Conservation (phyloP, 1,140 invertebrate species). For the Uloborus diversus region DNA sequence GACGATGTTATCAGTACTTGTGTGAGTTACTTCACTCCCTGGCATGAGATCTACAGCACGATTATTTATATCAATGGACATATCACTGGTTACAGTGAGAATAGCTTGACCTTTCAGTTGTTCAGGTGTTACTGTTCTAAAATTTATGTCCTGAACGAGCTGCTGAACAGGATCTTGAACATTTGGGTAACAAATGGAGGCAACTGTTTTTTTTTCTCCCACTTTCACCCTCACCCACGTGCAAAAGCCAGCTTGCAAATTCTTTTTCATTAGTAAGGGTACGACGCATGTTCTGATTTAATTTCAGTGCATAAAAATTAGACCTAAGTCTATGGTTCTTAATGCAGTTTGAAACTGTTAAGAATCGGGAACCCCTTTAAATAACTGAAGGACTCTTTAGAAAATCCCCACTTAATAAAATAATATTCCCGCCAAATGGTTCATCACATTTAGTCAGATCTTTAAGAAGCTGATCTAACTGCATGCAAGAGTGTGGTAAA, state of each 20-base stretch:
- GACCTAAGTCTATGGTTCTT: neutral
- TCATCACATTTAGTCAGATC: neutral
- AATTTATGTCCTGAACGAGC: neutral
- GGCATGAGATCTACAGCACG: neutral
- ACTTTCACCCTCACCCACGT: neutral
- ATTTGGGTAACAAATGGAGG: neutral
- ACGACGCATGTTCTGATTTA: neutral
- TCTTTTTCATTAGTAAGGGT: no score
- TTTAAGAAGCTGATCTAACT: neutral
- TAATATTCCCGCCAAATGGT: no score
- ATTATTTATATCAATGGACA: neutral
- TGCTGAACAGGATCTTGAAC: neutral
- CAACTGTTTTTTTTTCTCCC: neutral
- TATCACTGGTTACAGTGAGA: neutral
- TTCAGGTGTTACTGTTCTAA: no score
- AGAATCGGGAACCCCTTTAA: neutral
- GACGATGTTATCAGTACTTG: no score
- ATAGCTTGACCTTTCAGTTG: no score
- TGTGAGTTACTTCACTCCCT: neutral
- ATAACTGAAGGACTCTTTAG: no score
- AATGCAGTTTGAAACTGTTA: neutral
- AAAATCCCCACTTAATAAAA: no score
- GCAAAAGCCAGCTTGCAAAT: neutral
- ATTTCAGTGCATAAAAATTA: no score
- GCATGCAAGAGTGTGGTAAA: neutral